Base-by-base conservation (phyloP, 2,797 vertebrate genomes). In the Alosa sapidissima region DNA sequence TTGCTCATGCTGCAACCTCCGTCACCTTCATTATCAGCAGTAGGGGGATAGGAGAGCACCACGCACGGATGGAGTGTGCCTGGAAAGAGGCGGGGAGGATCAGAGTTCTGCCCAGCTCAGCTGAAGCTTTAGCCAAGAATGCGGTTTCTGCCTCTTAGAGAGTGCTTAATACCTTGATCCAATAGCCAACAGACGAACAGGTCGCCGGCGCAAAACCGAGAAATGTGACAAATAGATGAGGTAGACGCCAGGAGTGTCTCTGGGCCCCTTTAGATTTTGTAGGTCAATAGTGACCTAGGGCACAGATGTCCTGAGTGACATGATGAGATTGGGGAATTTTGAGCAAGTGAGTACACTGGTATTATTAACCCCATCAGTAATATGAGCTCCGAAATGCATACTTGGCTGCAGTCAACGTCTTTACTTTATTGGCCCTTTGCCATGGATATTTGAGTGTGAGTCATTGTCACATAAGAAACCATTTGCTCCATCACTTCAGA, bases 161-260 rank as follows among this genome's bases (percentile, higher is more conserved):
- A 81, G 72, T 19, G 51, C 48, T 88, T 91, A 89, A 88, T 84
- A 88, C 85, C 84, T 86, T 87, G 54, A 87, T 89, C 85, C 85
- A 86, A 87, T 85, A 84, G 83, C 81, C 82, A 82, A 87, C 81
- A 84, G 78, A 3, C 41, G 41, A 41, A 41, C 41, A 83, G 58
- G 72, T 36, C 14, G 36, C 5, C 65, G 33, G 33, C 33, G 4
- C 65, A 36, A 33, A 36, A 72, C 65, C 13, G 0, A 78, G 36
- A 78, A 78, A 45, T 14, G 72, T 78, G 72, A 78, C 72, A 47
- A 47, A 8, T 78, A 47, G 72, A 45, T 45, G 14, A 45, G 33
- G 68, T 75, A 36, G 28, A 75, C 68, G 13, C 13, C 36, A 11
- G 13, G 13, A 14, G 11, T 36, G 33, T 19, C 36, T 33, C 68